Base-by-base conservation (phyloP, 1,140 invertebrate species). In the Magallana angulata region DNA sequence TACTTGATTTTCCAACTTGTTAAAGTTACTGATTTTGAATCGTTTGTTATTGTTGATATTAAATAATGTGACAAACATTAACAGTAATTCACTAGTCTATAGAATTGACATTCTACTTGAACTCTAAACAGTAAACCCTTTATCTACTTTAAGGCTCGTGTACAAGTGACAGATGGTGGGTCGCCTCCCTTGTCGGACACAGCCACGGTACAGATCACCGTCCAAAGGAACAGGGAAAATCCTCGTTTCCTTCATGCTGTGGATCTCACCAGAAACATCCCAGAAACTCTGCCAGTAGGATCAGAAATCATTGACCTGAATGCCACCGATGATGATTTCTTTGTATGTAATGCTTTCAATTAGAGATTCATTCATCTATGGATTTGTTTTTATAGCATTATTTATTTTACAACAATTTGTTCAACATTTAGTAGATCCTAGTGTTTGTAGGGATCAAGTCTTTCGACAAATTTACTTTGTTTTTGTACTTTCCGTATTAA, bases 201-300 rank as follows among this genome's bases (percentile, higher is more conserved):
- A 4, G 88, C 91, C 12, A 88, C 82, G 18, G 92, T 93, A 2
- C 81, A 12, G 7, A 92, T 94, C n/a, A 91, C 84, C 7, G 92
- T 94, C 84, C 87, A 91, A 60, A 86, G 92, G 7, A 95, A 95
- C 85, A 92, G 94, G 80, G 90, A 92, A 57, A 82, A 93, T 0
- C 98, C 98, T 6, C 96, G 97, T 12, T 99, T 98, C 92, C 14
- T 36, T 1, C 87, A 88, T 57, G 11, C 16, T 8, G 83, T 18
- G 1, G 12, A 82, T 6, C 68, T 90, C 11, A 4, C 30, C 6
- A n/a, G 57, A 9, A 12, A 56, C 18, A 91, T 93, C 57, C 85
- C 88, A 36, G 90, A 91, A 76, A 91, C 84, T 11, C 86, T 85
- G 18, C n/a, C 82, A 8, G 85, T 86, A 12, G 91, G 92, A 12